Base-by-base conservation (phyloP, 2,888 invertebrate species). In the Dioctria rufipes region DNA sequence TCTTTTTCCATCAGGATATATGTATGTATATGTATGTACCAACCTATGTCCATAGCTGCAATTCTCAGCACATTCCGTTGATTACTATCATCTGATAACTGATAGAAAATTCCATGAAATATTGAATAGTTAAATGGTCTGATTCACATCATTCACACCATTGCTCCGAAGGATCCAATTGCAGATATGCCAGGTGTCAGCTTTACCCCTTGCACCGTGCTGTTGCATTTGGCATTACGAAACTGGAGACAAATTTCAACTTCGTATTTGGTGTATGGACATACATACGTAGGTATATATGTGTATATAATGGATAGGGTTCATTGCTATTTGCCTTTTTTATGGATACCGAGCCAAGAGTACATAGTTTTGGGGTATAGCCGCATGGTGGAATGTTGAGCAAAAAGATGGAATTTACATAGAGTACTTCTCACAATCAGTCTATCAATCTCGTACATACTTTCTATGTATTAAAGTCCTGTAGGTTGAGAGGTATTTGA, bases 51-150 rank as follows among this genome's bases (percentile, higher is more conserved):
- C 1, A 46, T 5, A 46, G 46, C 46, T 46, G 46, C 58, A 11
- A 25, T 58, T 65, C 40, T 40, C 65, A 65, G 40, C 65, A 65
- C 9, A 65, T 65, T 39, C 49, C 39, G 11, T 49, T 11, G 37
- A 71, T 54, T 5, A 25, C 51, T 39, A 40, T 8, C 6, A 51
- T 71, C 51, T 71, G 71, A 71, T 51, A 71, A 81, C 80, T 80
- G 81, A 83, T 83, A 80, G 82, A 80, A 83, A 83, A 83, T 82
- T 83, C 80, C 67, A 81, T 82, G 78, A 82, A 83, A 83, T 82
- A 83, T 82, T 83, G 82, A 83, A 82, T 79, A 80, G 82, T 79
- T 81, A 83, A 83, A 82, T 83, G 83, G 80, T 69, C 82, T 67
- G 79, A 61, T 54, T 66, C 79, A 60, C 58, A 73, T 83, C 80